These are phyloP conservation scores for Orchesella flavescens DNA, from an alignment of 2,888 invertebrate genomes.

Conservation along the genomic window DNA sequence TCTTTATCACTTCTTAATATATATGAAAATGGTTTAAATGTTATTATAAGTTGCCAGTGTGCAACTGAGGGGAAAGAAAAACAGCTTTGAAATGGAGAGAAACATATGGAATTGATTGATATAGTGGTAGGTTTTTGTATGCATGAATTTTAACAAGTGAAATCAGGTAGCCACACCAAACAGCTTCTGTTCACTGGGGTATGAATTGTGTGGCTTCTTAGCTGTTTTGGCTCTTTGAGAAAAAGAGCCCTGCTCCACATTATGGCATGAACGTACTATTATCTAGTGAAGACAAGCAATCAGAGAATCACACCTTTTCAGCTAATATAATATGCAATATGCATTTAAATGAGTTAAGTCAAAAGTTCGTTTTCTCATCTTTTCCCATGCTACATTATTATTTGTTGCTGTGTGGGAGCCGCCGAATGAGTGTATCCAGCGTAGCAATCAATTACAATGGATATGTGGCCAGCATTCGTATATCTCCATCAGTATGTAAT, in stretches of 20 bases:
- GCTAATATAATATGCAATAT: constrained; percentile 24
- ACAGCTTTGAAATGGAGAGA: no score
- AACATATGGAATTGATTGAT: no score
- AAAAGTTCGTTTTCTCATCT: neutral
- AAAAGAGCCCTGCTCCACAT: constrained; percentile 30
- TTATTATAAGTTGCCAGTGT: no score
- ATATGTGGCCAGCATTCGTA: constrained; percentile 16
- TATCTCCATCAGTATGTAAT: no score
- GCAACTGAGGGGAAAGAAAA: no score
- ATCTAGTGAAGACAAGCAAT: constrained; percentile 31
- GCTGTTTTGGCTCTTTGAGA: constrained; percentile 6
- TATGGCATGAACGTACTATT: constrained; percentile 7
- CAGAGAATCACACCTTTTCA: constrained; percentile 44
- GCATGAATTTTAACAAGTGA: neutral
- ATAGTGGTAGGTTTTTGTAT: no score
- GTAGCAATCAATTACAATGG: constrained; percentile 13
- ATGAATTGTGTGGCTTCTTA: neutral
- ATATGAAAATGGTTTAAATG: neutral
- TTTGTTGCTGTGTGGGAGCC: constrained; percentile 44
- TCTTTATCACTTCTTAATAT: constrained; percentile 29
- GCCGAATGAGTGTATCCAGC: constrained; percentile 29
- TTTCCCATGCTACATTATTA: neutral
- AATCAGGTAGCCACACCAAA: constrained; percentile 26
- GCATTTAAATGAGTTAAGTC: constrained; percentile 35
- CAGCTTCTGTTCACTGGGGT: neutral